Base-by-base conservation (phyloP, 2,113 vertebrate genomes). In the Boleophthalmus pectinirostris region DNA sequence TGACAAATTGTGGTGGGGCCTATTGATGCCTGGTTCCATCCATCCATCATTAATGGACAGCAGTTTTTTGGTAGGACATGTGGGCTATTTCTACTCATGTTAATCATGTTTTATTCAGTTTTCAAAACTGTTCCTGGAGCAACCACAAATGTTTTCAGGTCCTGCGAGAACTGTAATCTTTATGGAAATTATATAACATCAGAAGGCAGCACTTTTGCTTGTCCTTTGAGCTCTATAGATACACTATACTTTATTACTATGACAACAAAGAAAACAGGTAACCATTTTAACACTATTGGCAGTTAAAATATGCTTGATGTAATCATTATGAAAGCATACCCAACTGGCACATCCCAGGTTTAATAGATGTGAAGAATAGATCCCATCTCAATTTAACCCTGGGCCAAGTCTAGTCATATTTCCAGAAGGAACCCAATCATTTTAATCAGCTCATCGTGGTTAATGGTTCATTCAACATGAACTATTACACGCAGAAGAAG, bases 341-440 rank as follows among this genome's bases (percentile, higher is more conserved):
- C 21, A 21, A 66, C 63, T 24, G 33, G 13, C 33, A n/a, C 33
- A n/a, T 35, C 16, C 29, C 12, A 47, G 14, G 10, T 24, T 23
- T 47, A 8, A 66, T 45, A 5, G n/a, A n/a, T 46, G n/a, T 7
- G 23, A 15, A 58, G n/a, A 47, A 15, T 46, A 23, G 21, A 21
- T 18, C 35, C n/a, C 20, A 23, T 46, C 63, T 65, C 7, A 43
- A 10, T 23, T 46, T 45, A 35, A 66, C 35, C 64, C 64, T 46
- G 21, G 38, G 38, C 35, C 43, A 46, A 23, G 20, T 24, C 21
- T 66, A 9, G 38, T 46, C 35, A 46, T 29, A 33, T 61, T 61
- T 61, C 58, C 25, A 33, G 13, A 25, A 61, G 29, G 58, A 33
- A 61, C 58, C 25, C 24, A 65, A 65, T 65, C 38, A 65, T 65